Base-by-base conservation (phyloP, 1,140 invertebrate genomes). In the Sitobion miscanthi region DNA sequence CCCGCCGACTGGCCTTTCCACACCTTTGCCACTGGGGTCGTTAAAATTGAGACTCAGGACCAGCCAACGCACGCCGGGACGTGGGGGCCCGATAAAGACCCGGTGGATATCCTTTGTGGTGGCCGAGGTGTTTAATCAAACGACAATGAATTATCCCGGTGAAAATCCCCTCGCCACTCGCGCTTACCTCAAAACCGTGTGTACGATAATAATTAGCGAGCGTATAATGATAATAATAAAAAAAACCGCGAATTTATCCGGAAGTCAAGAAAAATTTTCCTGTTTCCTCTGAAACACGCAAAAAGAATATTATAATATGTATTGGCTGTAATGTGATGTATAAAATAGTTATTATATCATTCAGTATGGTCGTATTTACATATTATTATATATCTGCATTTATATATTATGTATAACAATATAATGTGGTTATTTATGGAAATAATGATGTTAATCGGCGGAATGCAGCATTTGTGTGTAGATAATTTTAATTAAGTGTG, bases 361-460 rank as follows among this genome's bases (percentile, higher is more conserved):
- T 35, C 30, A 14, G n/a, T 20, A 62, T 62, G 11, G 25, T 62
- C 57, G 25, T 62, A 62, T 62, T 62, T 62, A 62, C 57, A 25
- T 62, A 77, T 77, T 62, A 77, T 77, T 77, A 77, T 77, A 77
- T n/a, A 14, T 17, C 62, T 35, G 11, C 62, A 30, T 30, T 49
- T 25, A 25, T 89, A 52, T n/a, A 42, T 90, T 90, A n/a, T 49
- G 8, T 25, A 9, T 85, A 52, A 35, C 6, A 54, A 57, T 77
- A 45, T 82, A 69, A 91, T 77, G 42, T 42, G 23, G 90, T 77
- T 77, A 42, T 47, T 91, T 91, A 91, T 77, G 62, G n/a, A 47
- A 45, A 91, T 91, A 77, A 91, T 77, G 69, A 82, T 82, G 45
- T 91, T 77, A 91, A 91, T 91, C 90, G 47, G 42, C 42, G 62